Evolutionary conservation across 1,140 invertebrate genomes (phyloP), one percentile per base, ranked within the genome.

Genomic region (Kradibia gibbosae): DNA sequence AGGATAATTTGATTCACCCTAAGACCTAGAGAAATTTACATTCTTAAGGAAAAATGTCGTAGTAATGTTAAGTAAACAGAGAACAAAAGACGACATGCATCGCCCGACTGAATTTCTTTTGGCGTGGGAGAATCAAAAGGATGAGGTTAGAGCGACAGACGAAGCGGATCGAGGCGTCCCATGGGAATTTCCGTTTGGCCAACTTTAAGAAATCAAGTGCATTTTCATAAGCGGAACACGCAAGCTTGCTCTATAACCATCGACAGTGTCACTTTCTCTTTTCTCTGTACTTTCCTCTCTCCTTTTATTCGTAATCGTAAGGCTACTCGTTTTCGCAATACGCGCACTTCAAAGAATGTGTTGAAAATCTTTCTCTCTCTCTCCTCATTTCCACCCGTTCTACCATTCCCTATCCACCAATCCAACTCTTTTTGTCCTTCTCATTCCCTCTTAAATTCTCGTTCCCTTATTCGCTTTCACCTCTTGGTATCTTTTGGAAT

Each of bases 221-320:
- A 81, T 85, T 83, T 85, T 85, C 81, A 84, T 84, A 84, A 85
- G 76, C 83, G 79, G 80, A 78, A 85, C 85, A 84, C 85, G 85
- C 85, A 83, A 83, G 53, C 78, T 76, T 50, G 74, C 80, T 76
- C 62, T 55, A 36, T 36, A 45, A 36, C 36, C 74, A 74, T 75
- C 48, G 71, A 34, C 36, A 75, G 80, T 80, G 72, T 79, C n/a
- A 20, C 57, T 28, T 73, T 71, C 20, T 72, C 67, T 65, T 34
- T 31, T 15, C 11, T 60, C 13, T 42, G 39, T 25, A 10, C 25
- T 55, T 39, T 20, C 42, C 55, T 53, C 39, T 17, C 5, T 53
- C 39, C 65, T 67, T 25, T 45, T 67, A 53, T 34, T 22, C 72
- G 73, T 55, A 70, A 34, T 72, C 60, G 65, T 45, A 34, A 39